phyloP scores from a whole-genome alignment of 2,797 vertebrate genomes.

The Hyperoplus immaculatus region DNA sequence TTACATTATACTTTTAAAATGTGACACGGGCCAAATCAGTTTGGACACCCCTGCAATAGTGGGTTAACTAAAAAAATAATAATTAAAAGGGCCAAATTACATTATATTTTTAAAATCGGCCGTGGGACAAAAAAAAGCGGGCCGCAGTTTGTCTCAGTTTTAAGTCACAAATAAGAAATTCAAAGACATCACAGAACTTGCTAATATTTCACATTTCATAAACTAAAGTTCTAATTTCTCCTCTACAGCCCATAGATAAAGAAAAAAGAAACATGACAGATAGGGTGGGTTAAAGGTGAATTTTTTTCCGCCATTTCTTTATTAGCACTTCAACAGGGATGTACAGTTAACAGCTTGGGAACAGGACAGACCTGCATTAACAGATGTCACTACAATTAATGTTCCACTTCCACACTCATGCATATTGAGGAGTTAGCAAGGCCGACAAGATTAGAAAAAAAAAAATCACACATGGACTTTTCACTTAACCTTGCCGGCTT shows the following conservation, averaged over 20 bases:
- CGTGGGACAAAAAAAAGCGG: too few relatives aligned
- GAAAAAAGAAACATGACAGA: conserved; percentile 62
- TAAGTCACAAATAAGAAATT: not conserved
- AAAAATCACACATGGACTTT: conserved; percentile 2
- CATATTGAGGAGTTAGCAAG: conserved; percentile 22
- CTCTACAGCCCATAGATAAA: not conserved
- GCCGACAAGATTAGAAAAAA: conserved; percentile 7
- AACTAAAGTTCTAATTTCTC: not conserved
- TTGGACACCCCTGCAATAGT: too few relatives aligned
- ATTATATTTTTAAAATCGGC: too few relatives aligned
- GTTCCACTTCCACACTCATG: conserved; percentile 46
- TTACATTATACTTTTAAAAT: too few relatives aligned
- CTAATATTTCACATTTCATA: not conserved
- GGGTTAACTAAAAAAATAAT: too few relatives aligned
- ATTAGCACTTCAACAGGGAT: conserved; percentile 58
- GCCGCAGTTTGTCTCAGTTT: not conserved
- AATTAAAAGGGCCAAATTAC: too few relatives aligned
- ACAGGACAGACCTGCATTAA: conserved; percentile 33
- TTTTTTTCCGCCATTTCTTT: conserved; percentile 47
- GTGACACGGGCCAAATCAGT: too few relatives aligned
- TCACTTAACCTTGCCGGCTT: conserved; percentile 3
- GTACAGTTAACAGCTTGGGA: conserved; percentile 53
- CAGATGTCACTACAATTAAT: conserved; percentile 14
- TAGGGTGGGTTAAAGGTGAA: conserved; percentile 26
- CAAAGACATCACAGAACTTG: not conserved